Conservation (phyloP, 2,888 invertebrate species). For the Mythimna ferrago region DNA sequence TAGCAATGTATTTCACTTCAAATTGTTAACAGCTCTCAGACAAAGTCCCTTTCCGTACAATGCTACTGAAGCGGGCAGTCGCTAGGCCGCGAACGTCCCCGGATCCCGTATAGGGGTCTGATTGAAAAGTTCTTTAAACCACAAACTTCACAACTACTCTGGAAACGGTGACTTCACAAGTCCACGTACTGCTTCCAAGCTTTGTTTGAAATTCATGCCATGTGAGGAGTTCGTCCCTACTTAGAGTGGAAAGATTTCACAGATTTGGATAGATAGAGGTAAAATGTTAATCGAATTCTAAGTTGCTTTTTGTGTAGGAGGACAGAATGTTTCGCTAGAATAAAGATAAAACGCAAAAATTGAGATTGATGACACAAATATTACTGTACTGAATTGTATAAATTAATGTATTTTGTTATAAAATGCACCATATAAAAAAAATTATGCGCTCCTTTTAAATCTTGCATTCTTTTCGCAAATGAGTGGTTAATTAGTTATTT, state of each 20-base stretch:
- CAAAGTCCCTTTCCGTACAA: constrained; percentile 50
- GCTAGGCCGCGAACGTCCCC: constrained; percentile 67
- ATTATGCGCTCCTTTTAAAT: no score
- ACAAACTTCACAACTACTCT: constrained; percentile 72
- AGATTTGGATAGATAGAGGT: constrained; percentile 21
- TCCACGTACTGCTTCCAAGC: constrained; percentile 55
- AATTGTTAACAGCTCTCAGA: background rate
- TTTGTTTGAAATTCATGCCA: constrained; percentile 62
- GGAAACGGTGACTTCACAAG: constrained; percentile 62
- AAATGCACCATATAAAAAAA: no score
- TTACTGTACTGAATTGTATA: no score
- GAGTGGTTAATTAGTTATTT: no score
- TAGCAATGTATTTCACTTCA: no score
- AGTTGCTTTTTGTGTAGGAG: background rate
- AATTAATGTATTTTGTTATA: no score
- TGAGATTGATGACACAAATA: no score
- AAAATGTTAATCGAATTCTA: constrained; percentile 27
- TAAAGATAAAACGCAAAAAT: no score
- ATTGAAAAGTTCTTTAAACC: constrained; percentile 85
- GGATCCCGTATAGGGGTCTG: constrained; percentile 81
- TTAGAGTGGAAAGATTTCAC: constrained; percentile 40
- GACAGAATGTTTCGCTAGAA: background rate
- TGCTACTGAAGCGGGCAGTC: constrained; percentile 62
- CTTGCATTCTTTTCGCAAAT: no score
- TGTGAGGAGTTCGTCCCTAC: constrained; percentile 44